Evolutionary conservation across 64 coral and sea anemone genomes (phyloP).

Genomic region (Anthopleura sola): DNA sequence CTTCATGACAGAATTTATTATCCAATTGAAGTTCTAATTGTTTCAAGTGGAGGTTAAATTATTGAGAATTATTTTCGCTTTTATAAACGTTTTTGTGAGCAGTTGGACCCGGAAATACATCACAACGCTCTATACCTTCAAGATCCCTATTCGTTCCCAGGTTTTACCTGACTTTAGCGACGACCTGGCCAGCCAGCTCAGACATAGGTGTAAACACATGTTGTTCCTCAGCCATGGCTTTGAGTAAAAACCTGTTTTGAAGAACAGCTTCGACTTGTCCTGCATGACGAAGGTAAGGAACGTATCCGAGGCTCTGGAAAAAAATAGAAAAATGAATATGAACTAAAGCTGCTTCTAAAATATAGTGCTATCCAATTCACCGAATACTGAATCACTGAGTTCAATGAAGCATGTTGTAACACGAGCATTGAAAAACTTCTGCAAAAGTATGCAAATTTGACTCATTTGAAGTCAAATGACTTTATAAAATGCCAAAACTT

Average conservation of each 20-base stretch:
- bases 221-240: constrained; percentile 44
- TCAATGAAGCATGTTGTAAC: too few relatives aligned
- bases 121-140: too few relatives aligned
- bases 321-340: neutral
- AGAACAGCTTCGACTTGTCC: constrained; percentile 60
- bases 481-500: too few relatives aligned
- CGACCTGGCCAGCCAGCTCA: constrained; percentile 43
- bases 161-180: constrained; percentile 43
- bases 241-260: neutral
- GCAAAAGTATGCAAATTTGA: too few relatives aligned
- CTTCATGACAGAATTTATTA: too few relatives aligned
- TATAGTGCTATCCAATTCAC: neutral
- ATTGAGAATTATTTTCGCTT: too few relatives aligned
- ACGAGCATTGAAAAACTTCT: too few relatives aligned
- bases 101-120: too few relatives aligned
- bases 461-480: too few relatives aligned
- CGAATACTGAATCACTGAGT: neutral
- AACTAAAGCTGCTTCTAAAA: neutral
- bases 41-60: too few relatives aligned
- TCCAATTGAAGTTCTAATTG: too few relatives aligned
- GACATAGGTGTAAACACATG: constrained; percentile 75
- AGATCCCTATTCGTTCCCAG: neutral
- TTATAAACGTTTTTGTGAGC: too few relatives aligned
- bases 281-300: constrained; percentile 45
- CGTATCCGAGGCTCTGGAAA: constrained; percentile 42